Base-by-base conservation (phyloP, 2,797 vertebrate genomes). In the Sebastes trivittatus region DNA sequence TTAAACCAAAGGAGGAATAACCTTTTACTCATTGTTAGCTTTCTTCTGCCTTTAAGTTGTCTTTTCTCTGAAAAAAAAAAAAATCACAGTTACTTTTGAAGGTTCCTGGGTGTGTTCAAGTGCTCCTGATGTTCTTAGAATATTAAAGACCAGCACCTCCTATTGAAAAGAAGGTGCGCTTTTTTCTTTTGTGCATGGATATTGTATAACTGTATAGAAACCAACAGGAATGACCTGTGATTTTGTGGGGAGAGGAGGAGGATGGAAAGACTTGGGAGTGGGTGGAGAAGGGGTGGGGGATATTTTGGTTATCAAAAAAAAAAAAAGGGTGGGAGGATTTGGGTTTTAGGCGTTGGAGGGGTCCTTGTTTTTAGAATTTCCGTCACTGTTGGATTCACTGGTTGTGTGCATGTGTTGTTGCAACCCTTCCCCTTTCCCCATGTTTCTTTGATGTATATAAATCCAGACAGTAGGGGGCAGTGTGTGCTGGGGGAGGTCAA, bases 61-160 rank as follows among this genome's bases (percentile, higher is more conserved):
- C 93, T 94, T 95, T 94, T 94, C 93, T 95, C 93, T 84, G 67
- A 92, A 90, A 93, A 93, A 88, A 68, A 68, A 83, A 79, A 87
- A 80, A 82, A 88, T 82, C 88, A 92, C 91, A 87, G 90, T 93
- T 94, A 93, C 89, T 94, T 94, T 95, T 79, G 89, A 94, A 94
- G 93, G 93, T 93, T 97, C 97, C 96, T 96, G 94, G 94, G 96
- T 94, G 94, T 98, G 96, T 98, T 94, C 96, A 96, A 95, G 97
- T 98, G 97, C 97, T 96, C 96, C 96, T 97, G 95, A 96, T 97
- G 96, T 98, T 97, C 97, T 97, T 97, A 96, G 96, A 96, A 95
- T 94, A 95, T 95, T 94, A 94, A 96, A 95, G 92, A 97, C 95
- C 90, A 93, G 93, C 93, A 86, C 94, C 94, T 94, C 93, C 89